Base-by-base conservation (phyloP, 2,797 vertebrate species). In the Takifugu rubripes region DNA sequence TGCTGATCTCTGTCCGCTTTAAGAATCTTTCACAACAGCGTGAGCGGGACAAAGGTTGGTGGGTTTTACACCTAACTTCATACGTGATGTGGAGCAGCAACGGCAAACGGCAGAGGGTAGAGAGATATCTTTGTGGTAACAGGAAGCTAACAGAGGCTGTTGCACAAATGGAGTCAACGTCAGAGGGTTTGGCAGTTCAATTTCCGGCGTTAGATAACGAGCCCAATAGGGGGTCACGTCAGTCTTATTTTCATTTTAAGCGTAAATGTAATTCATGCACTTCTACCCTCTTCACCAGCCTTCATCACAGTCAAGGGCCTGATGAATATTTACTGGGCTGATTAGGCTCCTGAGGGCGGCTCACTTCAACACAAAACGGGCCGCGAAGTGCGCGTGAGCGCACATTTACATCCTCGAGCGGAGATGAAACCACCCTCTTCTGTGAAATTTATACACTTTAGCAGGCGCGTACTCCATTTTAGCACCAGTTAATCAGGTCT, bases 321-420 rank as follows among this genome's bases (percentile, higher is more conserved):
- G 12, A 46, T 66, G 31, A 66, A 29, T 24, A 29, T 50, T 40
- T 24, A 52, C 9, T 27, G 43, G n/a, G 25, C 56, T 54, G 31
- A 24, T 70, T 79, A 59, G 67, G 54, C 27, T 7, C 27, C 27
- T 29, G 27, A 29, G 4, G 27, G 27, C 4, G 27, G 27, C 36
- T 40, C 36, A 33, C 36, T 40, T 40, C 36, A 40, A 12, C 36
- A 14, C 36, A 3, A 40, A 11, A 10, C 12, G 12, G 36, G 33
- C 33, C 7, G 11, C 11, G 33, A 33, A 33, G 33, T 10, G 33
- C 33, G 8, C 7, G 33, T 11, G 9, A 14, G 4, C 36, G 10
- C 36, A 14, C 36, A 40, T 40, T 40, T 15, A 53, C 50, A 42
- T 5, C 27, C 52, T 55, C 51, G 6, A 40, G 25, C 15, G 26